phyloP scores from a whole-genome alignment of 2,113 vertebrate species.

The Hipposideros armiger region DNA sequence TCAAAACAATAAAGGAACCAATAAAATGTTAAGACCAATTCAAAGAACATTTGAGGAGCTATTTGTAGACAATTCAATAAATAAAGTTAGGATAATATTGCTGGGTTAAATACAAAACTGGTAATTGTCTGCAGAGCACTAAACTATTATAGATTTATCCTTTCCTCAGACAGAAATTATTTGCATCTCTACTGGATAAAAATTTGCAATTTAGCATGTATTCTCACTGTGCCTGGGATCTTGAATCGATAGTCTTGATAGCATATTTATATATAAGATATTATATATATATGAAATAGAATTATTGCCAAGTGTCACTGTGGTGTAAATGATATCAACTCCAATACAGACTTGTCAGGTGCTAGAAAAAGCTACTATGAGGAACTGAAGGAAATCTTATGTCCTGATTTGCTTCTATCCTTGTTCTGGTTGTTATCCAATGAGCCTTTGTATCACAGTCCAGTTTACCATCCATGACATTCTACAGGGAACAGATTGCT shows the following conservation, averaged over 20 bases:
- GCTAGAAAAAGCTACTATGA: neutral
- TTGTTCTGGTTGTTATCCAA: neutral
- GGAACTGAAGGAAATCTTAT: neutral
- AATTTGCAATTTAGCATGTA: neutral
- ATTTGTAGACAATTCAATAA: neutral
- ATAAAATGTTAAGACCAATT: slow-evolving; percentile 26
- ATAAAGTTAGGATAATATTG: neutral
- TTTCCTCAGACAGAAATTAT: slow-evolving; percentile 18
- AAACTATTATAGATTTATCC: neutral
- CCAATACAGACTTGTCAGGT: neutral
- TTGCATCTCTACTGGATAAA: slow-evolving; percentile 28
- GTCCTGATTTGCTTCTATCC: neutral
- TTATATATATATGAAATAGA: neutral
- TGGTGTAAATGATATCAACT: slow-evolving; percentile 20
- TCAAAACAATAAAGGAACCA: slow-evolving; percentile 29
- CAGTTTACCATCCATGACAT: neutral
- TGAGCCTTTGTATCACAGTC: neutral
- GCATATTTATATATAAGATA: neutral
- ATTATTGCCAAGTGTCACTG: neutral
- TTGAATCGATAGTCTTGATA: neutral
- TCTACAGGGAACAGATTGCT: neutral
- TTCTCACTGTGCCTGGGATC: neutral
- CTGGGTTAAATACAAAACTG: slow-evolving; percentile 20
- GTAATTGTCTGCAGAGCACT: neutral
- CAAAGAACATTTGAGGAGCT: neutral